Conservation (phyloP, 2,797 vertebrate species). For the Gymnothorax reevesii region DNA sequence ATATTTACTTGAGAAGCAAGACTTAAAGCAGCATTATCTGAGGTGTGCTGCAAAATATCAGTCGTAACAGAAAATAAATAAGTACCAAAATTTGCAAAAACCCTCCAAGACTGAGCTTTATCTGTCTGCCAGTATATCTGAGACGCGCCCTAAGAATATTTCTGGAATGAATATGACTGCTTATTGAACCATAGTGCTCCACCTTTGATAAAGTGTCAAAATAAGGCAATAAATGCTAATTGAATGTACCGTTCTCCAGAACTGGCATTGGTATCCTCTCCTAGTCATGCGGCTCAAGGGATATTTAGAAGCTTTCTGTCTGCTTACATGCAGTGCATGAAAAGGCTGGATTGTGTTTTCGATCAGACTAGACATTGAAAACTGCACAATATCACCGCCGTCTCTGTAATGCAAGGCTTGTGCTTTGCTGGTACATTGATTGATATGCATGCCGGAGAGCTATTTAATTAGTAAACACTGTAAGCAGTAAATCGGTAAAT, state of each 20-base stretch:
- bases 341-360: not conserved
- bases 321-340: not conserved
- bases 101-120: too few species aligned
- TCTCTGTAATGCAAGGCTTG: not conserved
- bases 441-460: not conserved
- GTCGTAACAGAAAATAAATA: too few species aligned
- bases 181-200: too few species aligned
- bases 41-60: too few species aligned
- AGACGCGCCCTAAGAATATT: too few species aligned
- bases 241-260: not conserved
- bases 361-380: not conserved
- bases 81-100: too few species aligned
- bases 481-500: not conserved
- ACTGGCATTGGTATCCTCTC: not conserved
- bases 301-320: not conserved
- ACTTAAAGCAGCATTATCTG: too few species aligned
- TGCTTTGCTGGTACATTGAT: not conserved
- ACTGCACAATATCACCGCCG: not conserved
- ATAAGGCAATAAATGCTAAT: not conserved
- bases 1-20: too few species aligned
- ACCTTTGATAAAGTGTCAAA: not conserved
- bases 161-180: too few species aligned
- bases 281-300: not conserved
- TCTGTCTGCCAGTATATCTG: too few species aligned
- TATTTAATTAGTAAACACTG: slow-evolving; percentile 4